Evolutionary conservation across 2,888 invertebrate genomes (phyloP), one percentile per base, ranked within the genome.

Genomic region (Drosophila algonquin): DNA sequence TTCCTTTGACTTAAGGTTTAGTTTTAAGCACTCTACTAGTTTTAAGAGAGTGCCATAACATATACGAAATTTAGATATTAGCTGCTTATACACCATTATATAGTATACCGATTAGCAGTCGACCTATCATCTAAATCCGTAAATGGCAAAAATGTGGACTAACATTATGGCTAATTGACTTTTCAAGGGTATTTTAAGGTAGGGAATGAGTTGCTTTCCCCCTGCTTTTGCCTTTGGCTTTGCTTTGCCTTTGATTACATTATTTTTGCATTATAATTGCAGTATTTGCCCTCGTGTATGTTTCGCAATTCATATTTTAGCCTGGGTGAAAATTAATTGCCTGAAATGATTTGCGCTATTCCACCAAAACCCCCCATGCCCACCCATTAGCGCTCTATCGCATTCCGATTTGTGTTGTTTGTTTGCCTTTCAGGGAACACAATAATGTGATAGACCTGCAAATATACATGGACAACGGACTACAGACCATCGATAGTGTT

Each of bases 331-430:
- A 40, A 45, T 75, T 76, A 75, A 75, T 75, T 76, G 76, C 72
- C 65, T 72, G 72, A 52, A 75, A 75, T 75, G 72, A 75, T 72
- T 75, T 72, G 64, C 75, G 55, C 59, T 59, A 65, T 73, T 21
- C 21, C 21, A 21, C 21, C 21, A 21, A 6, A 18, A 24, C 52
- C n/a, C n/a, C n/a, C n/a, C n/a, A n/a, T 21, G 21, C 47, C 14
- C 57, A 6, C 35, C 54, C 46, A 40, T 45, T 9, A 44, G 44
- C 40, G 35, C 14, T 47, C 35, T 32, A 44, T 65, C 32, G 47
- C 44, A 57, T 18, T 52, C 54, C 50, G 46, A 51, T 58, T 44
- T 73, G 54, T 54, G 21, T 21, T 73, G 24, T 64, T 63, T 52
- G 63, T 70, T 57, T 50, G 47, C 40, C 6, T 35, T 14, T 30